A percentile compares a stretch with the other conserved stretches of the same genome.
These are phyloP conservation scores for Loripinus fragilis DNA, from an alignment of 2,888 invertebrate species.

Conservation along the genomic window DNA sequence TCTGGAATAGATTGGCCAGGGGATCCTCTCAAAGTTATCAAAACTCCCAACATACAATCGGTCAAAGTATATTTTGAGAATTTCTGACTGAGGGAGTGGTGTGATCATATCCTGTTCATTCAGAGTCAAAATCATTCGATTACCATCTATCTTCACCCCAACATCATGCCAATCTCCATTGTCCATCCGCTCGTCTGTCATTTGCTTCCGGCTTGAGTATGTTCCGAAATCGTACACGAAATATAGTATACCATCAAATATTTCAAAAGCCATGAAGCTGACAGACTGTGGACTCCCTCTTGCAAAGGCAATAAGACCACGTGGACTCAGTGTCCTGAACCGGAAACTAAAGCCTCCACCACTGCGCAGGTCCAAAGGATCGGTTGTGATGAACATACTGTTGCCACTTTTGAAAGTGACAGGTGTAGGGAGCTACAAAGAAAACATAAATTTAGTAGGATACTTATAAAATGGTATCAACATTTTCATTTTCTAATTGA, in stretches of 20 bases:
- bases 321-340: slow-evolving; percentile 77
- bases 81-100: slow-evolving; percentile 18
- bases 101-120: slow-evolving; percentile 58
- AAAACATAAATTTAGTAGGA: too few relatives aligned
- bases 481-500: too few relatives aligned
- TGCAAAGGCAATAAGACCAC: slow-evolving; percentile 75
- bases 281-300: slow-evolving; percentile 42
- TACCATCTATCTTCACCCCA: slow-evolving; percentile 37
- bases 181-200: slow-evolving; percentile 70
- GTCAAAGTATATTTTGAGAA: slow-evolving; percentile 36
- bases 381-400: slow-evolving; percentile 34
- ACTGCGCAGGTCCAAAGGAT: slow-evolving; percentile 50
- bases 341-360: slow-evolving; percentile 72
- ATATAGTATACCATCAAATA: slow-evolving; percentile 79
- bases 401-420: slow-evolving; percentile 42
- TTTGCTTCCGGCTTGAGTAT: slow-evolving; percentile 62
- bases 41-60: slow-evolving; percentile 71
- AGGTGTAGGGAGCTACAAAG: slow-evolving; percentile 32
- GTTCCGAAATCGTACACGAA: slow-evolving; percentile 77
- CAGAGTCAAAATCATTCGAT: slow-evolving; percentile 63
- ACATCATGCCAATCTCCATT: slow-evolving; percentile 78
- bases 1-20: slow-evolving; percentile 80
- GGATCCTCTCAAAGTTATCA: slow-evolving; percentile 60
- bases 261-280: slow-evolving; percentile 77
- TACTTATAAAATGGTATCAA: too few relatives aligned